A percentile compares a stretch with the other conserved stretches of the same genome.
Evolutionary conservation across 2,888 invertebrate species (phyloP).

Genomic region (Osedax frankpressi): DNA sequence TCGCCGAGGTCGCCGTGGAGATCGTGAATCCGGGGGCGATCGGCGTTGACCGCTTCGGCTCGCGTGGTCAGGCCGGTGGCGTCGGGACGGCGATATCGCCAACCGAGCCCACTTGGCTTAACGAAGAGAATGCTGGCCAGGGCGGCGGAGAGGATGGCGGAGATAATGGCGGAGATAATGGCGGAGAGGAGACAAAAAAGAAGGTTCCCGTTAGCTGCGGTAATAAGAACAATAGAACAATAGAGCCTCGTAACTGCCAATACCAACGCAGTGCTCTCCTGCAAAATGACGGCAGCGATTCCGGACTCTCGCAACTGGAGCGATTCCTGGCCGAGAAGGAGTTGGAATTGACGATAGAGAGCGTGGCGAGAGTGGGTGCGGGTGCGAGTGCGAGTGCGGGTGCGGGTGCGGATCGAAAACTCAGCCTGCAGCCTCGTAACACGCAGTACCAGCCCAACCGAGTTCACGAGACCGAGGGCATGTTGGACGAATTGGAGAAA

Average conservation of each 20-base stretch:
- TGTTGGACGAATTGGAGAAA: constrained; percentile 26
- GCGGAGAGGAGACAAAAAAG: no score
- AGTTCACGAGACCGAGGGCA: constrained; percentile 24
- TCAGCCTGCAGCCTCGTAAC: constrained; percentile 23
- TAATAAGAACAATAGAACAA: no score
- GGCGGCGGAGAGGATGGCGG: no score
- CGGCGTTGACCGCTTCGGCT: no score
- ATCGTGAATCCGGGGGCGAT: no score
- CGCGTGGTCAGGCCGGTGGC: no score
- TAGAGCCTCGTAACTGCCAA: constrained; percentile 24
- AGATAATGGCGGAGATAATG: no score
- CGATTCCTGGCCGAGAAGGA: constrained; percentile 25
- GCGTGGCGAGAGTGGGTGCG: not conserved
- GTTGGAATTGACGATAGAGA: not conserved
- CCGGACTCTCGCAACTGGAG: constrained; percentile 25
- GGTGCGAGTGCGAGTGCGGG: not conserved
- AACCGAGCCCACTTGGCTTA: no score
- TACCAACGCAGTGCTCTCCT: constrained; percentile 26
- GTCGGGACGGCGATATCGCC: no score
- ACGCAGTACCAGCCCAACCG: constrained; percentile 24
- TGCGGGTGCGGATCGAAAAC: not conserved
- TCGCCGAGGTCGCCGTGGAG: no score
- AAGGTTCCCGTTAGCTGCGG: no score
- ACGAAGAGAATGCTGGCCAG: no score
- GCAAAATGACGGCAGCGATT: constrained; percentile 12